Evolutionary conservation across 2,888 invertebrate genomes (phyloP).

Genomic region (Dexiosoma caninum): DNA sequence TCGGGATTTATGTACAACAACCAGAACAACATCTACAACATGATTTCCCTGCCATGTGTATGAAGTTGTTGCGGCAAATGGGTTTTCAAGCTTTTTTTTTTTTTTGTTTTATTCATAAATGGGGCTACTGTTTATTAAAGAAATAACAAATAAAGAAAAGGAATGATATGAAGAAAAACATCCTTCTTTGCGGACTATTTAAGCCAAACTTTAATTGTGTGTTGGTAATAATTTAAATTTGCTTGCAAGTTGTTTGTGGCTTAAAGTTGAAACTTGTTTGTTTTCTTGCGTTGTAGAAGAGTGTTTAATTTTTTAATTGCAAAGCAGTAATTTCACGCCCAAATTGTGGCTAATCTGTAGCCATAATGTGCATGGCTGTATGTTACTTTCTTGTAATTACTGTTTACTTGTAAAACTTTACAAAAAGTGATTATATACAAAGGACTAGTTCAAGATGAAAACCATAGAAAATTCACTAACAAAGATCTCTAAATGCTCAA

Average conservation of each 20-base stretch:
- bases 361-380: no score
- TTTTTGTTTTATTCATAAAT: constrained; percentile 46
- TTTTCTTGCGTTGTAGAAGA: neutral
- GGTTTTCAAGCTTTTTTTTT: neutral
- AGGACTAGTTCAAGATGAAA: no score
- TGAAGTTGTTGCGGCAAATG: constrained; percentile 40
- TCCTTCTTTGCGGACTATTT: neutral
- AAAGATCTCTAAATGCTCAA: no score
- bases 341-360: no score
- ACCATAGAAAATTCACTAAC: no score
- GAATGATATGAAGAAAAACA: neutral
- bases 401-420: no score
- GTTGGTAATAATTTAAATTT: neutral
- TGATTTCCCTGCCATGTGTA: neutral
- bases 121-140: constrained; percentile 46
- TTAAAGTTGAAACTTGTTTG: constrained; percentile 7
- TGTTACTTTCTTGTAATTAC: no score
- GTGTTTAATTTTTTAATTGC: no score
- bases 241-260: neutral
- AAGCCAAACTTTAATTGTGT: neutral
- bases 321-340: no score
- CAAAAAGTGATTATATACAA: no score
- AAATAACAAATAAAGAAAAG: neutral
- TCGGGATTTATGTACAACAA: constrained; percentile 45
- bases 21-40: constrained; percentile 16